phyloP scores from a whole-genome alignment of 2,113 vertebrate genomes.

The Siphamia tubifer region DNA sequence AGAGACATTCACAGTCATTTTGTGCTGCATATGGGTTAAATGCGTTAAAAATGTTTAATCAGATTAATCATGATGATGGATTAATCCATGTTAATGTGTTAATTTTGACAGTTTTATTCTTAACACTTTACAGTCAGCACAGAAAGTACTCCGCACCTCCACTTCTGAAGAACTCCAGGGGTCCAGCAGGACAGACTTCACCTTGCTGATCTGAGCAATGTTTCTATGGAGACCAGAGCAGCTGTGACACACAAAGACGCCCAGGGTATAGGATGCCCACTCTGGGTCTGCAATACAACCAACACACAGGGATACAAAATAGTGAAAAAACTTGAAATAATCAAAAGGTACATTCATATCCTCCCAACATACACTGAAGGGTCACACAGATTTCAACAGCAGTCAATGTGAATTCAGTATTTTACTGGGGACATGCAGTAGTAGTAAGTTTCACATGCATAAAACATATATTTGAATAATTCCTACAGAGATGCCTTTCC shows the following conservation, averaged over 20 bases:
- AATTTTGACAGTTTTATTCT: too few relatives aligned
- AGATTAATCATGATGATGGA: too few relatives aligned
- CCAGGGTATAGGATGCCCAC: conserved; percentile 89
- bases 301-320: neutral
- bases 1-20: too few relatives aligned
- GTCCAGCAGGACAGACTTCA: conserved; percentile 85
- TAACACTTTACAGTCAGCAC: neutral
- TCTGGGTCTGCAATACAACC: conserved; percentile 80
- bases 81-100: too few relatives aligned
- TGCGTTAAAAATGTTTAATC: too few relatives aligned
- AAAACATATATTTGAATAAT: too few relatives aligned
- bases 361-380: neutral
- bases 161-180: conserved; percentile 83
- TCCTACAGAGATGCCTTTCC: too few relatives aligned
- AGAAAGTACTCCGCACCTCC: conserved; percentile 70
- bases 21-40: too few relatives aligned
- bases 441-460: too few relatives aligned
- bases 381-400: neutral
- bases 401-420: too few relatives aligned
- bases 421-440: too few relatives aligned
- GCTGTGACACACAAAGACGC: conserved; percentile 85
- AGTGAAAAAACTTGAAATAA: neutral
- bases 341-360: neutral
- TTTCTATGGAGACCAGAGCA: conserved; percentile 87
- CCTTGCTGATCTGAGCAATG: conserved; percentile 84